Conservation (phyloP, 2,113 vertebrate species). For the Pelodiscus sinensis region DNA sequence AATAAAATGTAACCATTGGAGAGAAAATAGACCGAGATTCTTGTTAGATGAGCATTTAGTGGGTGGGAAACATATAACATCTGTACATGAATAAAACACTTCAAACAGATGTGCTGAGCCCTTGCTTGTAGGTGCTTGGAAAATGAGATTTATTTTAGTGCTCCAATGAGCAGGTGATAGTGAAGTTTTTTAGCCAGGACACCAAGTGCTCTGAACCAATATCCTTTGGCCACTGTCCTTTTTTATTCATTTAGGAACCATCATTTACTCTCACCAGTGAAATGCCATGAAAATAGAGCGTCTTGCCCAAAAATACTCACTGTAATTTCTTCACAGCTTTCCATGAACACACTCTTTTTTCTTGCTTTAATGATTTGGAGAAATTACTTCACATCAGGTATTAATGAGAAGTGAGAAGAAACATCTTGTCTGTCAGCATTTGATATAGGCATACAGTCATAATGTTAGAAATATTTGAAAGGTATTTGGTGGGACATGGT, state of each 20-base stretch:
- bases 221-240: background rate
- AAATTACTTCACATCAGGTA: background rate
- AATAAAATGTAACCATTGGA: background rate
- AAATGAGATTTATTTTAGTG: slow-evolving; percentile 64
- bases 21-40: background rate
- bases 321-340: background rate
- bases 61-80: slow-evolving; percentile 15
- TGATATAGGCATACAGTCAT: background rate
- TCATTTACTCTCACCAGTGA: background rate
- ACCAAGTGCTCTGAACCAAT: slow-evolving; percentile 33
- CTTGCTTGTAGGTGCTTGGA: slow-evolving; percentile 70
- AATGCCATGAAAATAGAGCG: background rate
- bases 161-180: slow-evolving; percentile 51
- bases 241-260: background rate
- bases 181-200: slow-evolving; percentile 67
- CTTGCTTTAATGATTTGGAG: background rate
- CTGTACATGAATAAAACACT: slow-evolving; percentile 31
- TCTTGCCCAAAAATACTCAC: background rate
- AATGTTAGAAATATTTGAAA: background rate
- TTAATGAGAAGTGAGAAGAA: background rate
- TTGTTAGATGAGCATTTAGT: background rate
- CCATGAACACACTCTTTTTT: background rate
- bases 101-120: slow-evolving; percentile 57
- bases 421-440: background rate
- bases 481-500: background rate